phyloP scores from a whole-genome alignment of 1,140 invertebrate species.

The Phymorhynchus buccinoides region DNA sequence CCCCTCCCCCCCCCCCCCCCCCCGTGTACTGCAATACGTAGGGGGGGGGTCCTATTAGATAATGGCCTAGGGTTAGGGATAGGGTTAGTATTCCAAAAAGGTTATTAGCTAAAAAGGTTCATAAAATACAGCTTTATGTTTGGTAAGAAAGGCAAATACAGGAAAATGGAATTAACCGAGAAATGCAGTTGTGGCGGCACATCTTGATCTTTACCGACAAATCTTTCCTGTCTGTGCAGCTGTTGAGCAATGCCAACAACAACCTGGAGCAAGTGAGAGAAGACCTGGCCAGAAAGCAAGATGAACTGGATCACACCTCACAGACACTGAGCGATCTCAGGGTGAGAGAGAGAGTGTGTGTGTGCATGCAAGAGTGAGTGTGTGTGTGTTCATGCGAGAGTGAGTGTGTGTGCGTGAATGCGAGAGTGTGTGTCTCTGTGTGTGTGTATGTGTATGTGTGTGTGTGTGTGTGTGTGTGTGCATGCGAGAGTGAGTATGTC shows the following conservation, averaged over 20 bases:
- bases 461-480: slow-evolving; percentile 2
- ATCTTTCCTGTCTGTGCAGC: slow-evolving; percentile 43
- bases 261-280: slow-evolving; percentile 62
- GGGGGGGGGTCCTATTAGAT: too few species aligned
- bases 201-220: too few species aligned
- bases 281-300: slow-evolving; percentile 61
- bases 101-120: too few species aligned
- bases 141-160: too few species aligned
- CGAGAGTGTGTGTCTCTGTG: background rate
- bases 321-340: slow-evolving; percentile 53
- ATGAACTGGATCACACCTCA: slow-evolving; percentile 58
- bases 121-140: too few species aligned
- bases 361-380: background rate
- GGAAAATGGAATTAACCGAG: too few species aligned
- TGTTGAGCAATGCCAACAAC: slow-evolving; percentile 64
- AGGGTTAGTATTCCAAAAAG: too few species aligned
- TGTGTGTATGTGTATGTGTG: slow-evolving; percentile 3
- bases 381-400: background rate
- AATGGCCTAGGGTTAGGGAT: too few species aligned
- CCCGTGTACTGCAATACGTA: too few species aligned
- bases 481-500: background rate
- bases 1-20: too few species aligned
- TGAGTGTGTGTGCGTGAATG: background rate
- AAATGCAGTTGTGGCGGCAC: background rate
- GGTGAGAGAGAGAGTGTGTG: slow-evolving; percentile 43